phyloP scores from a whole-genome alignment of 2,797 vertebrate species.

The Coranthus polyacanthus region DNA sequence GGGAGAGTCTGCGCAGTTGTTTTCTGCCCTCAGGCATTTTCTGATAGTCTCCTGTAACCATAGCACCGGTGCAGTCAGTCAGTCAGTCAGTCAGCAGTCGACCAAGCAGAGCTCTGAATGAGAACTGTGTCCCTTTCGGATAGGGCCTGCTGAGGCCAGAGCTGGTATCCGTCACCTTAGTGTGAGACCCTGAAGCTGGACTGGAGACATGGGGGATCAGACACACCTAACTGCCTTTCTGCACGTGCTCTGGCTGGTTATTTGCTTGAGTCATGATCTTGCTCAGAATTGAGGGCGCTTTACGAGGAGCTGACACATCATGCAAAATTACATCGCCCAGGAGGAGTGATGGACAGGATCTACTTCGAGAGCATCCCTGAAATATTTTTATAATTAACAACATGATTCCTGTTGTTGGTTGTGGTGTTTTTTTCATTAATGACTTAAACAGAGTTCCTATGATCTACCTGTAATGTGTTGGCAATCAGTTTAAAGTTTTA shows the following conservation, averaged over 20 bases:
- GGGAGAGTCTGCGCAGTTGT: constrained; percentile 35
- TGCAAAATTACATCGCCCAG: constrained; percentile 24
- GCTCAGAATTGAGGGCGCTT: constrained; percentile 43
- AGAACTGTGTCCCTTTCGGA: constrained; percentile 1
- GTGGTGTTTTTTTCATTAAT: constrained; percentile 7
- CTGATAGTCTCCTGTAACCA: constrained; percentile 72
- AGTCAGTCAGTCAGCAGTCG: background rate
- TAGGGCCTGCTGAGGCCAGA: constrained; percentile 40
- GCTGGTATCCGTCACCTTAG: constrained; percentile 85
- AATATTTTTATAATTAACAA: constrained; percentile 60
- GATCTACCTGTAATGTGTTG: background rate
- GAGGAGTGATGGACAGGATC: constrained; percentile 32
- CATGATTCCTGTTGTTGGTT: constrained; percentile 1
- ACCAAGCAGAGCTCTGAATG: constrained; percentile 17
- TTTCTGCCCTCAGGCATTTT: constrained; percentile 41
- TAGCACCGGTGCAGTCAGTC: constrained; percentile 49
- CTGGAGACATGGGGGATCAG: constrained; percentile 48
- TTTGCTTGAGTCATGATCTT: constrained; percentile 51
- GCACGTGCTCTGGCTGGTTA: constrained; percentile 51
- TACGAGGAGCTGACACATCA: constrained; percentile 51
- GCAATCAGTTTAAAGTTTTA: background rate
- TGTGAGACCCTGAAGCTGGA: constrained; percentile 75
- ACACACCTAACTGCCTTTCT: constrained; percentile 38
- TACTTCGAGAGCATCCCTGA: constrained; percentile 56
- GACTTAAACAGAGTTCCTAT: background rate